Percentiles rank a stretch among this genome's conserved stretches.
phyloP scores from a whole-genome alignment of 2,888 invertebrate genomes.

The Nephrotoma guestfalica region DNA sequence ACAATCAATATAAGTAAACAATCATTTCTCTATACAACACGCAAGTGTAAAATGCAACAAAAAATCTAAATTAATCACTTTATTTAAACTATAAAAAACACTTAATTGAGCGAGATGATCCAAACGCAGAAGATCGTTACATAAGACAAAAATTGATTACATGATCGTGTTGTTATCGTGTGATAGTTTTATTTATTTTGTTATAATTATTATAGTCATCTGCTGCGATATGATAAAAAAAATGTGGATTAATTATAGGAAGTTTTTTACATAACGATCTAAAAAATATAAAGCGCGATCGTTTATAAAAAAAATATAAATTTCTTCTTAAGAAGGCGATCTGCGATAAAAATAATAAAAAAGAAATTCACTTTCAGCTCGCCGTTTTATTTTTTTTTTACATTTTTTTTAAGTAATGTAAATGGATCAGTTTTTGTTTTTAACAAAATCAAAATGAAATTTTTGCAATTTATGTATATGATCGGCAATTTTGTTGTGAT shows the following conservation, averaged over 20 bases:
- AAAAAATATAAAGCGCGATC: background rate
- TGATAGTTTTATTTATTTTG: background rate
- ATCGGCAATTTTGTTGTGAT: background rate
- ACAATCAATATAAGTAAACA: background rate
- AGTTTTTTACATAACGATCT: background rate
- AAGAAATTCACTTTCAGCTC: background rate
- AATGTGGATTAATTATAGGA: background rate
- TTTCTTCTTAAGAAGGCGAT: background rate
- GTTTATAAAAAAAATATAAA: background rate
- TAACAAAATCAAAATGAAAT: background rate
- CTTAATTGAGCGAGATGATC: background rate
- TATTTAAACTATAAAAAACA: background rate
- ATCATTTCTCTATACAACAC: background rate
- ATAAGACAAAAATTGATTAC: background rate
- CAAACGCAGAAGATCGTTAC: background rate
- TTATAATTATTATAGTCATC: background rate
- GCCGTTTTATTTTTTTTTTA: background rate
- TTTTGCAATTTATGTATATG: background rate
- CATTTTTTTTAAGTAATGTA: background rate
- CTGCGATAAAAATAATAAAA: background rate
- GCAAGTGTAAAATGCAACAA: background rate
- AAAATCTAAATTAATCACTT: too few species aligned
- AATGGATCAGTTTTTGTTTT: background rate
- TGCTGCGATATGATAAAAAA: background rate
- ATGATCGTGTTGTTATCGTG: background rate